Conservation (phyloP, 2,113 vertebrate species). For the Ia io region DNA sequence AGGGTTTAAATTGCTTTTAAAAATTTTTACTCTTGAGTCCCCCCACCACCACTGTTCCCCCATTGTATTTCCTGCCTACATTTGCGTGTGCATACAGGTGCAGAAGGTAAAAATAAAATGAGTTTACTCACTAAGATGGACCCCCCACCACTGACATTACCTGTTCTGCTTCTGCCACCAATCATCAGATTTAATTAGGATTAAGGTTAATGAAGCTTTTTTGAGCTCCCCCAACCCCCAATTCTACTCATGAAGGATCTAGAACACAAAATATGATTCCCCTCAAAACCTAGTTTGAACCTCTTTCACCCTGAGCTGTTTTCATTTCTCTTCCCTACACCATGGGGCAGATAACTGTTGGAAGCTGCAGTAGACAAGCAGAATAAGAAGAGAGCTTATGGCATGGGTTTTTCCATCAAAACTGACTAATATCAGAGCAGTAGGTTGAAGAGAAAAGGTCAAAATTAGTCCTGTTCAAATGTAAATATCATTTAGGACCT, state of each 20-base stretch:
- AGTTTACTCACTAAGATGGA: not conserved
- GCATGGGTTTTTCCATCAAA: not conserved
- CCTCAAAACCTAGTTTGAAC: not conserved
- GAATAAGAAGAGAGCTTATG: not conserved
- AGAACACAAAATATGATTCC: not conserved
- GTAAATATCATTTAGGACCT: not conserved
- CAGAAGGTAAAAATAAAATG: not conserved
- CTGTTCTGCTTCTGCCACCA: not conserved
- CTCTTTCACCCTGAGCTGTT: not conserved
- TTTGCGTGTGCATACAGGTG: not conserved
- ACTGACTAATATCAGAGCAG: not conserved
- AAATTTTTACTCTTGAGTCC: not conserved
- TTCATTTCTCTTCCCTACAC: not conserved
- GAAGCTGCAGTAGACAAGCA: not conserved
- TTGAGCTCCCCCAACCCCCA: not conserved
- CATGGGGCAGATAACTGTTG: accelerated
- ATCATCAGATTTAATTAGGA: not conserved
- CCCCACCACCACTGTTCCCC: too few species aligned
- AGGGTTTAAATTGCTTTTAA: not conserved
- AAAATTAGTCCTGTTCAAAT: not conserved
- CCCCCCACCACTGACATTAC: not conserved
- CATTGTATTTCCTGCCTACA: not conserved
- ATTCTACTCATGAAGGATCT: not conserved
- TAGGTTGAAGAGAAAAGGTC: not conserved
- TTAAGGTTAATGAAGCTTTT: not conserved